Evolutionary conservation across 2,797 vertebrate genomes (phyloP), one percentile per base, ranked within the genome.

Genomic region (Siniperca scherzeri): DNA sequence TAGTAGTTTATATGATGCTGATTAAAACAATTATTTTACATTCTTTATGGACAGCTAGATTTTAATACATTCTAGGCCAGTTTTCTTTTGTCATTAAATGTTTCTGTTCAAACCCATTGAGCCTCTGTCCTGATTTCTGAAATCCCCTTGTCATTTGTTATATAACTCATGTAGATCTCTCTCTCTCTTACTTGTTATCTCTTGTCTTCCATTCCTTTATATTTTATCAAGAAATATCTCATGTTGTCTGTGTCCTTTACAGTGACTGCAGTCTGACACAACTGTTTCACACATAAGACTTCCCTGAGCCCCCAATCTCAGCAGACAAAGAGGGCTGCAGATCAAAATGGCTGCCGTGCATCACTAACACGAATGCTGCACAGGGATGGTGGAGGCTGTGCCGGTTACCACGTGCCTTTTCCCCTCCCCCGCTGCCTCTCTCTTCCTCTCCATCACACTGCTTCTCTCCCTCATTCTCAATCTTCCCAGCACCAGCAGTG

Each of bases 281-380:
- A 14, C 13, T 84, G 38, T 61, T 30, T 73, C 27, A 77, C 57
- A 82, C 38, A 27, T 36, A 33, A 53, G 1, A 65, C 55, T 40
- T 70, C 44, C 5, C 46, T 50, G 12, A 82, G 70, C 52, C 42
- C 5, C 61, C 48, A 74, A 59, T 77, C 48, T 82, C 5, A 74
- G 46, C 69, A 85, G 52, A 93, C 90, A 91, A 91, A 92, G 85
- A 86, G 46, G 21, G 64, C 80, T 83, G 82, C 73, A 59, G 80
- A 88, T 90, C 91, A 95, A 95, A 95, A 95, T 95, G 94, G 94
- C 94, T 93, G 91, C 94, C 82, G 7, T 74, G 78, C 88, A 87
- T 92, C 87, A 85, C 78, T 46, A 89, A 83, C 89, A 87, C 78
- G 3, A 89, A 87, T 66, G 74, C 92, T 86, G 90, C 84, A 85